Conservation (phyloP, 2,797 vertebrate species). For the Loris lydekkerianus region DNA sequence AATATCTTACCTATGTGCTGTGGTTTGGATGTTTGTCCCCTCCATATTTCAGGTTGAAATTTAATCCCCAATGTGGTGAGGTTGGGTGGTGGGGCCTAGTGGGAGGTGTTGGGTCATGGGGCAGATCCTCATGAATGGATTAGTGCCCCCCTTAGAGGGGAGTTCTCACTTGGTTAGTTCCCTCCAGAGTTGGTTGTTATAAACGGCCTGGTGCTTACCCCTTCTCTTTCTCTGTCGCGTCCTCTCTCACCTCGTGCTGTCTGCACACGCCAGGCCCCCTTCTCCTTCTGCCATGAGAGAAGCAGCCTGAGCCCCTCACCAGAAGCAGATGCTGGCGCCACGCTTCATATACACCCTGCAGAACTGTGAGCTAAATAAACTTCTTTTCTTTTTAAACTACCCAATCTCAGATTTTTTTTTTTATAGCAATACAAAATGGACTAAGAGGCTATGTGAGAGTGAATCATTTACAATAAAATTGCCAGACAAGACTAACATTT, state of each 20-base stretch:
- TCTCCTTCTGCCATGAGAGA: neutral
- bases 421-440: neutral
- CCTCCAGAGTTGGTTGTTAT: neutral
- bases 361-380: neutral
- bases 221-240: neutral
- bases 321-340: neutral
- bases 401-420: neutral
- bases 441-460: neutral
- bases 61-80: neutral
- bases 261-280: neutral
- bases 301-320: neutral
- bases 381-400: neutral
- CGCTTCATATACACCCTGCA: neutral
- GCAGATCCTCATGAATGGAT: neutral
- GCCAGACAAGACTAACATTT: neutral
- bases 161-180: neutral
- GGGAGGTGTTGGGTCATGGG: too few relatives aligned
- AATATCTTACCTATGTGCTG: neutral
- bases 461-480: slow-evolving; percentile 38
- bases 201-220: neutral
- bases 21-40: neutral
- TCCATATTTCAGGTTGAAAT: neutral
- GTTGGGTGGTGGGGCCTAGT: neutral
- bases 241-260: neutral
- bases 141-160: neutral